Evolutionary conservation across 2,888 invertebrate species (phyloP), one percentile per base, ranked within the genome.

Genomic region (Drosophila trichaetosa): DNA sequence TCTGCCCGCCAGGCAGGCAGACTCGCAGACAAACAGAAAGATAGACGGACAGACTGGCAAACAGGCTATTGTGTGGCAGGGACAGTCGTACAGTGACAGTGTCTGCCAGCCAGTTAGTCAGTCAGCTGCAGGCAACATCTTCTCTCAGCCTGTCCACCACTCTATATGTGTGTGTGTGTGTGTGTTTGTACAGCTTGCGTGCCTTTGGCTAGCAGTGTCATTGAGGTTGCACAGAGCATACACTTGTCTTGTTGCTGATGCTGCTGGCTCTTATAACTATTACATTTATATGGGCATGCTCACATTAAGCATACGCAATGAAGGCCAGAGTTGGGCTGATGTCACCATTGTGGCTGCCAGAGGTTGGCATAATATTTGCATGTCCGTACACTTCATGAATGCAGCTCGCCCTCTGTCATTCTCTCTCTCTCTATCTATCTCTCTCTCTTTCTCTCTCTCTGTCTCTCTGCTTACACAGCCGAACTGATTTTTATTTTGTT

Each of bases 241-340:
- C 66, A 72, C 68, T 76, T 61, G 67, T 49, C 57, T 29, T 62
- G 68, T 52, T 59, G 51, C 49, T 57, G 53, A 38, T 63, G 66
- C 21, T 64, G 76, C 21, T 54, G 67, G 48, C 73, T 67, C 67
- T 78, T 74, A 75, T 61, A 86, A 87, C 84, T 86, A 86, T 84
- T 76, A 86, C 84, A 86, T 87, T 81, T 79, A 74, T 76, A 81
- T 76, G 88, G 72, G 73, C 77, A 77, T 84, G 83, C 65, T 57
- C 80, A 80, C 76, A 84, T 84, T 83, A 87, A 82, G 81, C 71
- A 84, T 82, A 86, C 86, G 82, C 81, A 79, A 67, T 31, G 83
- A 83, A 78, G 85, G 82, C 79, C 86, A 73, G 54, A 52, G 58
- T 54, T 69, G 29, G 60, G 34, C 64, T 42, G 36, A 64, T 67